Percentiles rank a stretch among this genome's conserved stretches.
Conservation (phyloP, 1,140 invertebrate genomes). For the Phocides pigmalion region DNA sequence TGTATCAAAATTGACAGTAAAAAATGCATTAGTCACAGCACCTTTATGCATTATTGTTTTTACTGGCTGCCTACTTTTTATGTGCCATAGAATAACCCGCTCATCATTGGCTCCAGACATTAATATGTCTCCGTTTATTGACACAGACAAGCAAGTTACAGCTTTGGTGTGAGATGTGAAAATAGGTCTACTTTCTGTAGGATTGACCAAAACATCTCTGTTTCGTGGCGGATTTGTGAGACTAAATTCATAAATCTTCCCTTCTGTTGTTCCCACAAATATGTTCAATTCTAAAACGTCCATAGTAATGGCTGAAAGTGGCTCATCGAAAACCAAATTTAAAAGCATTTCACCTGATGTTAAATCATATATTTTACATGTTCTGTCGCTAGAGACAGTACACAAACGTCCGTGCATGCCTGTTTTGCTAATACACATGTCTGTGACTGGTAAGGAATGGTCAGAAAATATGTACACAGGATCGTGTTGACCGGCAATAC, state of each 20-base stretch:
- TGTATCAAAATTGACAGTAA: slow-evolving; percentile 69
- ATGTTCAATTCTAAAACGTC: slow-evolving; percentile 88
- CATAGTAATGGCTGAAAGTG: slow-evolving; percentile 88
- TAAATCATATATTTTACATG: slow-evolving; percentile 92
- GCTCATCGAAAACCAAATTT: slow-evolving; percentile 89
- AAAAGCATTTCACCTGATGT: slow-evolving; percentile 87
- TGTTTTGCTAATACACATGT: slow-evolving; percentile 87
- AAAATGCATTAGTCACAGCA: slow-evolving; percentile 88
- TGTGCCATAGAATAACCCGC: slow-evolving; percentile 91
- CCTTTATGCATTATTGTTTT: slow-evolving; percentile 89
- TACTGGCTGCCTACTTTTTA: slow-evolving; percentile 88
- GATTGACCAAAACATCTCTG: slow-evolving; percentile 86
- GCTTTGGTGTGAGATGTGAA: slow-evolving; percentile 88
- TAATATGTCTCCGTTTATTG: slow-evolving; percentile 87
- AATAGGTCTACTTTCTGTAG: slow-evolving; percentile 70
- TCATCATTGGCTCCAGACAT: slow-evolving; percentile 90
- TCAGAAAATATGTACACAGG: slow-evolving; percentile 89
- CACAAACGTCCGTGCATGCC: slow-evolving; percentile 87
- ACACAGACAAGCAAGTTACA: slow-evolving; percentile 89
- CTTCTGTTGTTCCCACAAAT: slow-evolving; percentile 89
- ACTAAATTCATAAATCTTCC: slow-evolving; percentile 88
- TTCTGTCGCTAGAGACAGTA: slow-evolving; percentile 92
- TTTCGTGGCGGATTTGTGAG: slow-evolving; percentile 87
- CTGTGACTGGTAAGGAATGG: slow-evolving; percentile 91
- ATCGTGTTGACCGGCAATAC: slow-evolving; percentile 84